A percentile compares a stretch with the other conserved stretches of the same genome.
Evolutionary conservation across 2,113 vertebrate species (phyloP).

Genomic region (Eulemur macaco): DNA sequence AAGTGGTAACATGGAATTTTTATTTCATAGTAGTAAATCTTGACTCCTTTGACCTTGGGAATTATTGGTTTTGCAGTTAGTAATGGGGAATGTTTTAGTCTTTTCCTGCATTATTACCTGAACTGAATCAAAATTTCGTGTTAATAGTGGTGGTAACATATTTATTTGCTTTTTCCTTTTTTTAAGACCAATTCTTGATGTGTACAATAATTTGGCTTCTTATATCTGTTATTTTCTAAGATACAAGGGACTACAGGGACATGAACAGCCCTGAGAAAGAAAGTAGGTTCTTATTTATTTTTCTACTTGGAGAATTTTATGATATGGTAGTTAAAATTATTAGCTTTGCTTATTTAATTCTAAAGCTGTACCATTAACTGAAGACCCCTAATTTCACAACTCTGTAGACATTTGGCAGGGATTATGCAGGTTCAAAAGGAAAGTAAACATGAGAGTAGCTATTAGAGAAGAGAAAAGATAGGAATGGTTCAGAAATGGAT

Average conservation of each 20-base stretch:
- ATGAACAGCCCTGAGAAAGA: not conserved
- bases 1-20: not conserved
- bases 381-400: slow-evolving; percentile 1
- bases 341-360: slow-evolving; percentile 45
- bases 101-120: not conserved
- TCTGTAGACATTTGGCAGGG: slow-evolving; percentile 16
- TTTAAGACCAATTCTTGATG: not conserved
- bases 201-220: not conserved
- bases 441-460: not conserved
- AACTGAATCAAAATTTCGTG: not conserved
- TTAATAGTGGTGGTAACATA: not conserved
- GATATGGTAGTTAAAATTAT: not conserved
- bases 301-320: not conserved
- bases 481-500: slow-evolving; percentile 36
- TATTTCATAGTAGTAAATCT: not conserved
- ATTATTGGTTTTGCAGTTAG: not conserved
- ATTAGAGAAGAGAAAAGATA: not conserved
- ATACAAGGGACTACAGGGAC: not conserved
- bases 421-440: slow-evolving; percentile 33
- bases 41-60: not conserved
- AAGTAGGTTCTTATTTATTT: not conserved
- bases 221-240: not conserved
- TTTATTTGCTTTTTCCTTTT: not conserved
- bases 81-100: not conserved
- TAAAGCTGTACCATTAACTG: slow-evolving; percentile 33